A percentile compares a stretch with the other conserved stretches of the same genome.
phyloP scores from a whole-genome alignment of 2,113 vertebrate species.

The Oostethus manadensis region DNA sequence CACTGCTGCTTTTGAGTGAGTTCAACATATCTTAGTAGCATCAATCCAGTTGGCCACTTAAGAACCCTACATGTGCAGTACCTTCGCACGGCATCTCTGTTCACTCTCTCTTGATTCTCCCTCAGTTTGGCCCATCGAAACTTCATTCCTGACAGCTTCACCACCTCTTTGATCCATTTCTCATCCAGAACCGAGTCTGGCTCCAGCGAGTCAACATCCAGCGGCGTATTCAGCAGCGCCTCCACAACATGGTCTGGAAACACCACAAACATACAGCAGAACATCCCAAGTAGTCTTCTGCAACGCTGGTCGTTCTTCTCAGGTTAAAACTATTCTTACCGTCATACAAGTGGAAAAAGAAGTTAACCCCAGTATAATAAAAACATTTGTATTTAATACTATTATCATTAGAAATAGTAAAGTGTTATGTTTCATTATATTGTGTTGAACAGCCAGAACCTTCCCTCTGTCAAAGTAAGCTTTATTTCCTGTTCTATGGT shows the following conservation, averaged over 20 bases:
- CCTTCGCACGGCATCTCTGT: constrained; percentile 81
- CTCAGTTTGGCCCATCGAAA: constrained; percentile 79
- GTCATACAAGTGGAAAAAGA: no score
- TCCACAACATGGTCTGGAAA: constrained; percentile 80
- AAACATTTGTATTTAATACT: no score
- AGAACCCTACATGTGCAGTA: constrained; percentile 20
- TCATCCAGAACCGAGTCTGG: constrained; percentile 73
- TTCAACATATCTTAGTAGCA: background rate
- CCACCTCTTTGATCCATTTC: constrained; percentile 78
- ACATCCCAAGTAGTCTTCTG: no score
- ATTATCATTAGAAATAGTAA: no score
- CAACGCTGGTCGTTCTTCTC: no score
- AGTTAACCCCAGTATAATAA: no score
- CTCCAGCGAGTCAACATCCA: constrained; percentile 74
- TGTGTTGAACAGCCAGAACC: no score
- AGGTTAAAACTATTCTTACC: no score
- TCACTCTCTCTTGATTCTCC: constrained; percentile 68
- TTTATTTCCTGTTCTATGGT: no score
- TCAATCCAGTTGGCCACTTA: background rate
- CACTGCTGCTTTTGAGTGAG: background rate
- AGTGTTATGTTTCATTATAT: no score
- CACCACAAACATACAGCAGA: background rate
- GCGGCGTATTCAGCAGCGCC: constrained; percentile 75
- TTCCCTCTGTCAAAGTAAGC: no score
- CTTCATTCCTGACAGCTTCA: constrained; percentile 87